Conservation (phyloP, 2,797 vertebrate genomes). For the Iguana delicatissima region DNA sequence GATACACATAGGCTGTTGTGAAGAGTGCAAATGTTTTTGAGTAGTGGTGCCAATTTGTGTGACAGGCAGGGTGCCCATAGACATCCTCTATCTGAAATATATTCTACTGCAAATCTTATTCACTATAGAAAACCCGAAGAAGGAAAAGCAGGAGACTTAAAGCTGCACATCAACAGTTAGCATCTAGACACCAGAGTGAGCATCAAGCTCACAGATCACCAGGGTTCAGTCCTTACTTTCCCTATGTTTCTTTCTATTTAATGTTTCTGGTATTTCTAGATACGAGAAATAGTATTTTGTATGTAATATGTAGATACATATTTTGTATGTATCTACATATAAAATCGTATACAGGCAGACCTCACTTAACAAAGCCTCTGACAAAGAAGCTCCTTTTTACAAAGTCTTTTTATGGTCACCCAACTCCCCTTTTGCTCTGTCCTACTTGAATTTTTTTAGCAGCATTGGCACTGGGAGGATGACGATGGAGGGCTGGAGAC, state of each 20-base stretch:
- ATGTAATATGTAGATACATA: too few species aligned
- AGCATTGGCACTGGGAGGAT: too few species aligned
- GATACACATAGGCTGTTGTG: neutral
- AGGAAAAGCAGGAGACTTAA: neutral
- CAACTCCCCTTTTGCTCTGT: too few species aligned
- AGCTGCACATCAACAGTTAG: neutral
- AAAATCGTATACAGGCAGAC: too few species aligned
- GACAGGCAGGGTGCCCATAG: neutral
- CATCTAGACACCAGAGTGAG: neutral
- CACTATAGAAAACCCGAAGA: neutral
- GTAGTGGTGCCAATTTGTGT: neutral
- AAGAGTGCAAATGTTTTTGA: neutral
- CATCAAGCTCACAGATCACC: neutral
- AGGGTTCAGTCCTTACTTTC: too few species aligned
- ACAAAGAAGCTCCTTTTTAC: too few species aligned
- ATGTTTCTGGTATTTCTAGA: neutral
- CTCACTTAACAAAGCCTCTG: too few species aligned
- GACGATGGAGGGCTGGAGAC: too few species aligned
- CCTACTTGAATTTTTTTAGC: too few species aligned
- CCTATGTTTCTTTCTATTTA: neutral
- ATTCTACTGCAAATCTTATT: neutral
- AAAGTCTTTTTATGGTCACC: too few species aligned
- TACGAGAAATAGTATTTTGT: too few species aligned
- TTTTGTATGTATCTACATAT: neutral
- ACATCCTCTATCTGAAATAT: neutral